phyloP scores from a whole-genome alignment of 2,888 invertebrate genomes.

The Eristalinus aeneus region DNA sequence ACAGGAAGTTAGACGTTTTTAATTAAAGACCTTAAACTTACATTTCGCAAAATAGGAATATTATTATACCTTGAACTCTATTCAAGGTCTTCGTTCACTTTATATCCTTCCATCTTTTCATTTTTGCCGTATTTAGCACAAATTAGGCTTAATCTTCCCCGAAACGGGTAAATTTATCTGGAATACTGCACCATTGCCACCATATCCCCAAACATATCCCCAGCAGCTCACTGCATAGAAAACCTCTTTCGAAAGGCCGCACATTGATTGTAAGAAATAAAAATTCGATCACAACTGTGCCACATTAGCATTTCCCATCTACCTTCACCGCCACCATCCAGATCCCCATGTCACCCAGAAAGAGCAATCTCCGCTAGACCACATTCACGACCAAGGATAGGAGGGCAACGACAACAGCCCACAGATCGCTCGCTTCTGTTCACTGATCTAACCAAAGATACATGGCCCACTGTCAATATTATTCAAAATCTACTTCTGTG shows the following conservation, averaged over 20 bases:
- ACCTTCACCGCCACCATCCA: constrained; percentile 28
- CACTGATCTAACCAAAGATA: constrained; percentile 49
- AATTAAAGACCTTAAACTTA: no score
- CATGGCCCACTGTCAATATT: constrained; percentile 71
- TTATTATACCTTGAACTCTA: no score
- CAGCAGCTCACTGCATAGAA: not conserved
- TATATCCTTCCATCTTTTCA: not conserved
- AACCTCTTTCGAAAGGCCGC: not conserved
- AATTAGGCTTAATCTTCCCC: not conserved
- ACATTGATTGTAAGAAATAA: constrained; percentile 10
- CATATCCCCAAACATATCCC: not conserved
- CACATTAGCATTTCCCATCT: constrained; percentile 28
- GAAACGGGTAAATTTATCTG: not conserved
- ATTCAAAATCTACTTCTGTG: constrained; percentile 71
- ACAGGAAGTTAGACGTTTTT: no score
- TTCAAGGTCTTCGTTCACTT: no score
- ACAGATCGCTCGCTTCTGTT: not conserved
- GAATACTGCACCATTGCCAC: not conserved
- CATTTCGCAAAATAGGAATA: no score
- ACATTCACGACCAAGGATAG: constrained; percentile 18
- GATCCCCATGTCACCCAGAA: not conserved
- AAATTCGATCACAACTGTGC: constrained; percentile 7
- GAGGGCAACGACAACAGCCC: not conserved
- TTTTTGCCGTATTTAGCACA: not conserved
- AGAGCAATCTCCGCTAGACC: not conserved